A percentile compares a stretch with the other conserved stretches of the same genome.
Conservation (phyloP, 2,888 invertebrate genomes). For the Lepidochitona cinerea region DNA sequence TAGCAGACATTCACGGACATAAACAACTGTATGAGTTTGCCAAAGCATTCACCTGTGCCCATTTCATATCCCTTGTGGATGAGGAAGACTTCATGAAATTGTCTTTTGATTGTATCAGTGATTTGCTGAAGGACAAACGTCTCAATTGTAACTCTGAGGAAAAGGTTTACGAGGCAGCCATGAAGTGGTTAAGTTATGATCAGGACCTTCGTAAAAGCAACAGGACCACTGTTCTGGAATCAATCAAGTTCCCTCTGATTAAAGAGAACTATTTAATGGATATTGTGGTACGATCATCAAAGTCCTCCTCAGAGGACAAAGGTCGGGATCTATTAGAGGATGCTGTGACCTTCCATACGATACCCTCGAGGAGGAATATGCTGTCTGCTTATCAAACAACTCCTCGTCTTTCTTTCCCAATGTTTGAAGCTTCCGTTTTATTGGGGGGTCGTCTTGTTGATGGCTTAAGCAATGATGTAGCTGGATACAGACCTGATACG, state of each 20-base stretch:
- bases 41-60: conserved; percentile 50
- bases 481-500: conserved; percentile 52
- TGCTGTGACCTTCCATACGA: conserved; percentile 54
- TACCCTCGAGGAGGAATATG: conserved; percentile 55
- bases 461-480: conserved; percentile 62
- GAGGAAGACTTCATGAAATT: conserved; percentile 60
- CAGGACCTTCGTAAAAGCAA: conserved; percentile 33
- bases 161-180: conserved; percentile 39
- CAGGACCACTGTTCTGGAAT: conserved; percentile 47
- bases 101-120: conserved; percentile 52
- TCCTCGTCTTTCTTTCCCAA: conserved; percentile 48
- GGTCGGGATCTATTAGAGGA: conserved; percentile 54
- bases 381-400: conserved; percentile 59
- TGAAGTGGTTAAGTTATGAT: conserved; percentile 55
- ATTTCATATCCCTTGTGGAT: conserved; percentile 47
- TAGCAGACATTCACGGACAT: conserved; percentile 61
- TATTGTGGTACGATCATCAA: conserved; percentile 43
- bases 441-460: conserved; percentile 58
- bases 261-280: conserved; percentile 53
- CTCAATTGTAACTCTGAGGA: conserved; percentile 52
- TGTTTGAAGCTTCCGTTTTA: conserved; percentile 53
- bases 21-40: conserved; percentile 51
- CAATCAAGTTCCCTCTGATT: conserved; percentile 58
- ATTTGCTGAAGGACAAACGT: conserved; percentile 51
- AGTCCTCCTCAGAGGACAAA: conserved; percentile 47